phyloP scores from a whole-genome alignment of 2,113 vertebrate species.

The Sinocyclocheilus rhinocerous region DNA sequence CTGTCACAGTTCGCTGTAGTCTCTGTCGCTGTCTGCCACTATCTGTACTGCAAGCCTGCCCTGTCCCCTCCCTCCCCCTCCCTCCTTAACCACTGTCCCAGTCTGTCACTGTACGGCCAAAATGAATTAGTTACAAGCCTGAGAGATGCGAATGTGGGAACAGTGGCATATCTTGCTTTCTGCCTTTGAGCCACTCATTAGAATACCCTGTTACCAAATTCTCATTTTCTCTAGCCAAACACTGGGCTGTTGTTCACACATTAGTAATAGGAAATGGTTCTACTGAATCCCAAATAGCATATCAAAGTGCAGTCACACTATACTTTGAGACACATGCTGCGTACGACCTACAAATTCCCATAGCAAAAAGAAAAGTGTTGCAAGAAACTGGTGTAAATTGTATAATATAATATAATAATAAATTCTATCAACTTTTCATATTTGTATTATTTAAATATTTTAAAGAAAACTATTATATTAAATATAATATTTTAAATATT shows the following conservation, averaged over 20 bases:
- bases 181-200: not conserved
- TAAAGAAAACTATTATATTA: not conserved
- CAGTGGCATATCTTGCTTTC: not conserved
- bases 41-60: constrained; percentile 53
- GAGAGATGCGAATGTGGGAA: not conserved
- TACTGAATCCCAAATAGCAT: constrained; percentile 99
- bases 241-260: not conserved
- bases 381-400: no score
- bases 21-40: constrained; percentile 48
- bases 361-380: no score
- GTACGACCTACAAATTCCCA: not conserved
- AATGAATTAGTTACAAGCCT: constrained; percentile 40
- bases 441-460: no score
- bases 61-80: not conserved
- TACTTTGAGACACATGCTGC: not conserved
- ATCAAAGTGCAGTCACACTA: constrained; percentile 73
- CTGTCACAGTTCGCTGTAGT: constrained; percentile 59
- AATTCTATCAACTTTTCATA: no score
- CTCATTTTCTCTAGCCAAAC: not conserved
- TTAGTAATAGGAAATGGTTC: constrained; percentile 44
- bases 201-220: not conserved
- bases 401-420: no score
- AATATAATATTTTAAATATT: not conserved
- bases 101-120: constrained; percentile 44
- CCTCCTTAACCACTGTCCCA: not conserved